Evolutionary conservation across 30 jellyfish, hydroid and myxozoan genomes (phyloP), one percentile per base, ranked within the genome.

Genomic region (Chrysaora quinquecirrha): DNA sequence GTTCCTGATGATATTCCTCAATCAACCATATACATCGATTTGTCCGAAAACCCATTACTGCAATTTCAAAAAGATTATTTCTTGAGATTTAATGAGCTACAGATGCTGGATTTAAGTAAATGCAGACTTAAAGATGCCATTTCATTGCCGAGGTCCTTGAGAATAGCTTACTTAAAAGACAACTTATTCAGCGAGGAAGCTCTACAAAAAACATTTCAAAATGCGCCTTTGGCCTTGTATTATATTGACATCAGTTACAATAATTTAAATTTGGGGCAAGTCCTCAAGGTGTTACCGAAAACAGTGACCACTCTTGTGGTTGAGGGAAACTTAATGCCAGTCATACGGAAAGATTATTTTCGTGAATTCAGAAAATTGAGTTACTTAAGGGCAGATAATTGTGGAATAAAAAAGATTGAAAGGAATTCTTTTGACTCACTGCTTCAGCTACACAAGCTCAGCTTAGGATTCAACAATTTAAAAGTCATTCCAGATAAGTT

Each of bases 1-100:
- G 23, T 80, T 27, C 90, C 90, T 22, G 69, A 49, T 2, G 34
- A 32, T 10, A 65, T 80, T n/a, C 70, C 82, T 20, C 1, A 20
- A 1, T 23, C 66, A 3, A 31, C 46, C 2, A 21, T 35, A 11
- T n/a, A 19, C 18, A 24, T 80, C 21, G 90, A 80, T 52, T 46
- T 80, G 12, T 64, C 90, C 6, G 34, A 64, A 23, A 80, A 80
- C 29, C 82, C 74, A 18, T 1, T 2, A 18, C 47, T 80, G 11
- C 25, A 16, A 16, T 23, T 80, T 3, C 49, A 23, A 11, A 33
- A 54, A 48, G 30, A 34, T 25, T 80, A 30, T 64, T 68, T 80
- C 18, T 20, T 38, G 19, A 80, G 54, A 19, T 80, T 80, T 62
- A 28, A 48, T 19, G 50, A 12, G 50, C 68, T 80, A 23, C 48